Percentiles rank a stretch among this genome's conserved stretches.
phyloP scores from a whole-genome alignment of 2,888 invertebrate genomes.

The Taphrorychus bicolor region DNA sequence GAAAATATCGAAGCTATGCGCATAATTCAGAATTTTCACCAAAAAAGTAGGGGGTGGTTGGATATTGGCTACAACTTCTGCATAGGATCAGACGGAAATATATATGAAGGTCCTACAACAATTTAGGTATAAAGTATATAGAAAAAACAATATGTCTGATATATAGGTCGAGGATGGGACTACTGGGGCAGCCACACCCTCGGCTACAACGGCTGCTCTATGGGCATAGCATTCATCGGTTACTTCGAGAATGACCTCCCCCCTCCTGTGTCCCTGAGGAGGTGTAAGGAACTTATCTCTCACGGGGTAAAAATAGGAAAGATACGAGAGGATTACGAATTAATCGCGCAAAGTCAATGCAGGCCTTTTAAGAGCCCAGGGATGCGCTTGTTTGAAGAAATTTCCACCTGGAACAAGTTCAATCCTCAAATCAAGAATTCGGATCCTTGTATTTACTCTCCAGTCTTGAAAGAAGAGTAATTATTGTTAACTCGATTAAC shows the following conservation, averaged over 20 bases:
- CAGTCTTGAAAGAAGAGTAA: neutral
- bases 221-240: constrained; percentile 65
- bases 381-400: constrained; percentile 60
- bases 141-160: neutral
- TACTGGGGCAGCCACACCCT: constrained; percentile 63
- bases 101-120: constrained; percentile 60
- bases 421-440: constrained; percentile 28
- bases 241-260: constrained; percentile 62
- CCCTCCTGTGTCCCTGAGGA: constrained; percentile 56
- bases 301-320: constrained; percentile 61
- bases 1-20: constrained; percentile 61
- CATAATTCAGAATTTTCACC: constrained; percentile 63
- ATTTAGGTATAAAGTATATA: no score
- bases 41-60: constrained; percentile 62
- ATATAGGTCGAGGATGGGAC: constrained; percentile 62
- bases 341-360: constrained; percentile 65
- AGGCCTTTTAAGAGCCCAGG: constrained; percentile 64
- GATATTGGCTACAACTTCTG: constrained; percentile 66
- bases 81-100: constrained; percentile 65
- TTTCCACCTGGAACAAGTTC: constrained; percentile 65
- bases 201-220: constrained; percentile 62
- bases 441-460: neutral
- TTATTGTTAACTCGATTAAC: neutral
- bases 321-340: constrained; percentile 60
- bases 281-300: constrained; percentile 60